Evolutionary conservation across 2,113 vertebrate species (phyloP).

Genomic region (Pithys albifrons): DNA sequence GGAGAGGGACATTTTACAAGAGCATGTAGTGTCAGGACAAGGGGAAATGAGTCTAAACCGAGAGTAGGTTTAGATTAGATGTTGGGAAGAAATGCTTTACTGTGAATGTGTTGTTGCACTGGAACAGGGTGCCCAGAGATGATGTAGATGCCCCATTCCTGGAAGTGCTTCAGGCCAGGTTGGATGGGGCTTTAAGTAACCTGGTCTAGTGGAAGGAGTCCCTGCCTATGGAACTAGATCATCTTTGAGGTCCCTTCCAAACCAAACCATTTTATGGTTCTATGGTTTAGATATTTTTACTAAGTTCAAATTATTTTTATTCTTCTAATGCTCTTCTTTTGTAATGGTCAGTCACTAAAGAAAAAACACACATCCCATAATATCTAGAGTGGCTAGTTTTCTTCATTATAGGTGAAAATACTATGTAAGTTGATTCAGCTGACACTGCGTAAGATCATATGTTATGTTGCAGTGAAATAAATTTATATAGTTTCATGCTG

Average conservation of each 20-base stretch:
- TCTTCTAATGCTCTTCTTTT: not conserved
- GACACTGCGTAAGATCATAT: not conserved
- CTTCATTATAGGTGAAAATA: not conserved
- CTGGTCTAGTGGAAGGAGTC: not conserved
- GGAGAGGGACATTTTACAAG: not conserved
- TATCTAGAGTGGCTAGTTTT: not conserved
- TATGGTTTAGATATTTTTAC: not conserved
- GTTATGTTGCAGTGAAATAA: not conserved
- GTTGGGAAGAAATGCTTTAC: not conserved
- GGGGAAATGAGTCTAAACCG: not conserved
- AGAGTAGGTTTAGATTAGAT: not conserved
- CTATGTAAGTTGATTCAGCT: not conserved
- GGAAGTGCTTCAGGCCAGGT: not conserved
- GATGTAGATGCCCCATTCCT: not conserved
- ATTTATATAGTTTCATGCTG: not conserved
- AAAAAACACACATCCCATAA: not conserved
- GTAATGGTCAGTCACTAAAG: not conserved
- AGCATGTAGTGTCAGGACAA: fast-evolving
- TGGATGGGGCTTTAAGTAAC: not conserved
- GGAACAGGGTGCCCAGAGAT: not conserved
- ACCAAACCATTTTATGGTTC: not conserved
- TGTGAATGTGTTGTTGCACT: not conserved
- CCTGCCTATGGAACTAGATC: not conserved
- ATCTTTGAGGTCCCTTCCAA: not conserved
- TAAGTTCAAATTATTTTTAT: not conserved